These are phyloP conservation scores for Microhierax caerulescens DNA, from an alignment of 2,797 vertebrate species.

Conservation along the genomic window DNA sequence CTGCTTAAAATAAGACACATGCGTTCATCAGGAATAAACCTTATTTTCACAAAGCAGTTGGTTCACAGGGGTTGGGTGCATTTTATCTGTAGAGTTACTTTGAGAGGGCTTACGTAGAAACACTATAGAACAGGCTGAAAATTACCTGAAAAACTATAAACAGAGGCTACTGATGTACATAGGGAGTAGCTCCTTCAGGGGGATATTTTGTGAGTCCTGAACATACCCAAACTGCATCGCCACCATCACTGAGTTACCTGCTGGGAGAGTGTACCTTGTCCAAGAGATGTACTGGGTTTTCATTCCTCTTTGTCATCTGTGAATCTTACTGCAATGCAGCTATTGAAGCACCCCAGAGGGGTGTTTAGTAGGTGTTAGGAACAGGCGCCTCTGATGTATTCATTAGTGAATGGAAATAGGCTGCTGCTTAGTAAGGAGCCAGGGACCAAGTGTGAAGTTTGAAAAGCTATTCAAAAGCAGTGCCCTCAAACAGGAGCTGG, in stretches of 20 bases:
- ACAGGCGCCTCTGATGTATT: neutral
- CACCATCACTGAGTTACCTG: accelerated
- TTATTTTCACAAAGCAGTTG: neutral
- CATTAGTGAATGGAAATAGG: neutral
- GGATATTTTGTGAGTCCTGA: neutral
- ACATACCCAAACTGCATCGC: accelerated
- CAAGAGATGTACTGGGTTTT: neutral
- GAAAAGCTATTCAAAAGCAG: neutral
- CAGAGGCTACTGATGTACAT: neutral
- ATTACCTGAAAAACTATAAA: neutral
- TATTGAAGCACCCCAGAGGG: neutral
- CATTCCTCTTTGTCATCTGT: accelerated
- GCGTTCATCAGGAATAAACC: neutral
- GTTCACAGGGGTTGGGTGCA: accelerated
- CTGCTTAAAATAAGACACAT: neutral
- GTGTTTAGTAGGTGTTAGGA: neutral
- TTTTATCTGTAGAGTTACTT: neutral
- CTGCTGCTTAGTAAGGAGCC: neutral
- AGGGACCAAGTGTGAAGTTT: neutral
- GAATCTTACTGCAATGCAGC: neutral
- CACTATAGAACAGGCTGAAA: neutral
- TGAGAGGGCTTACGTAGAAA: neutral
- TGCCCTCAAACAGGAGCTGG: neutral
- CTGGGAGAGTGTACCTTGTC: too few relatives aligned
- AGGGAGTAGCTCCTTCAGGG: neutral